Evolutionary conservation across 2,888 invertebrate genomes (phyloP).

Genomic region (Cyaniris semiargus): DNA sequence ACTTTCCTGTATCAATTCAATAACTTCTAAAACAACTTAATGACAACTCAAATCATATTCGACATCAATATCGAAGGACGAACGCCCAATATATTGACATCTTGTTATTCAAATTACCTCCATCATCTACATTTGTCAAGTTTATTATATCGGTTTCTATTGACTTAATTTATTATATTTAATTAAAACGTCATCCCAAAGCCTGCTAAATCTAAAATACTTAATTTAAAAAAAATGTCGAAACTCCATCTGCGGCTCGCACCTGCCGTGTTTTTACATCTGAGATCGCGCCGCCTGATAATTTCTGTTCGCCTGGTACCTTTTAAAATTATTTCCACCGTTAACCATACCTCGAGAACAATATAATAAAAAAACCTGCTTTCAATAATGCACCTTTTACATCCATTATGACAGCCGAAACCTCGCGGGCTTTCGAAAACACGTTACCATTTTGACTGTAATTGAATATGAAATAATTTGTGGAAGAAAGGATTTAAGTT

Average conservation of each 20-base stretch:
- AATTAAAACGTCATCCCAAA: neutral
- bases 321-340: slow-evolving; percentile 47
- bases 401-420: slow-evolving; percentile 25
- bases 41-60: neutral
- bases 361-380: slow-evolving; percentile 36
- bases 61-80: neutral
- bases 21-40: neutral
- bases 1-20: neutral
- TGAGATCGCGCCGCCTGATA: slow-evolving; percentile 47
- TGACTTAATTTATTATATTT: neutral
- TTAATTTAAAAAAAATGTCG: slow-evolving; percentile 17
- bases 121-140: neutral
- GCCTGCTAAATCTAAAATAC: slow-evolving; percentile 3
- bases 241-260: slow-evolving; percentile 58
- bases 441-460: slow-evolving; percentile 3
- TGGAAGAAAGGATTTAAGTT: neutral
- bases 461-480: slow-evolving; percentile 4
- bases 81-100: neutral
- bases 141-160: neutral
- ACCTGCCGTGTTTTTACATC: slow-evolving; percentile 62
- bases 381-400: slow-evolving; percentile 26
- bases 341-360: slow-evolving; percentile 36
- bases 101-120: neutral
- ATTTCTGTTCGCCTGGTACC: slow-evolving; percentile 47
- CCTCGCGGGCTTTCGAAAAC: slow-evolving; percentile 21